These are phyloP conservation scores for Sebastes taczanowskii DNA, from an alignment of 2,797 vertebrate genomes.

Conservation along the genomic window DNA sequence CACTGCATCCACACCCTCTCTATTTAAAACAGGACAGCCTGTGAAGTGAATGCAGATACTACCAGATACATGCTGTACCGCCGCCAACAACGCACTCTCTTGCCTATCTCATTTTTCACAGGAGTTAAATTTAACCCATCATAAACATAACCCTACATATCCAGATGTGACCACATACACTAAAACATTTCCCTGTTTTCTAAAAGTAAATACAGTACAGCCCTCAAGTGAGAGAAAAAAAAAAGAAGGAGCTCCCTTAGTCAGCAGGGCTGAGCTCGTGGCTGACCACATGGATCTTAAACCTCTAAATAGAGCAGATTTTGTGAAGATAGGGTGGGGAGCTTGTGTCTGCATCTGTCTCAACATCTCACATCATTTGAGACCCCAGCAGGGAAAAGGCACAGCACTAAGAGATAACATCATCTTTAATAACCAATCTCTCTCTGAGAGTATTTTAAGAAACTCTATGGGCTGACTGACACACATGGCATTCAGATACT, in stretches of 20 bases:
- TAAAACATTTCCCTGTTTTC: constrained; percentile 23
- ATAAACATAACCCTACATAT: constrained; percentile 45
- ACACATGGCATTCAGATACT: constrained; percentile 18
- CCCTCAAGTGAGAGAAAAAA: constrained; percentile 13
- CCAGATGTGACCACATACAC: constrained; percentile 52
- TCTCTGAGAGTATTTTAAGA: constrained; percentile 22
- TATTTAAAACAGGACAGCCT: constrained; percentile 57
- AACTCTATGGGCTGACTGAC: constrained; percentile 14
- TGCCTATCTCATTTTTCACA: constrained; percentile 56
- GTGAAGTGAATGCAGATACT: constrained; percentile 51
- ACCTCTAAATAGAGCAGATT: constrained; percentile 32
- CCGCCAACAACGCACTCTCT: constrained; percentile 48
- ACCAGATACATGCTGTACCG: constrained; percentile 33
- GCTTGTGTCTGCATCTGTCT: constrained; percentile 12
- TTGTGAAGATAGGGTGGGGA: constrained; percentile 31
- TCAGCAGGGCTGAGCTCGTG: constrained; percentile 48
- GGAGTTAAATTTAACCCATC: constrained; percentile 46
- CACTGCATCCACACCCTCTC: constrained; percentile 45
- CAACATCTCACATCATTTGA: constrained; percentile 4
- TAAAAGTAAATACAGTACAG: constrained; percentile 9
- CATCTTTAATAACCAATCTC: constrained; percentile 2
- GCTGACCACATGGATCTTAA: constrained; percentile 51
- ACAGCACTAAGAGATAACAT: background rate
- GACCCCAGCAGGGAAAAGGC: constrained; percentile 2
- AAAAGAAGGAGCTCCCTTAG: constrained; percentile 48